These are phyloP conservation scores for Macrocentrus cingulum DNA, from an alignment of 1,140 invertebrate genomes.

Conservation along the genomic window DNA sequence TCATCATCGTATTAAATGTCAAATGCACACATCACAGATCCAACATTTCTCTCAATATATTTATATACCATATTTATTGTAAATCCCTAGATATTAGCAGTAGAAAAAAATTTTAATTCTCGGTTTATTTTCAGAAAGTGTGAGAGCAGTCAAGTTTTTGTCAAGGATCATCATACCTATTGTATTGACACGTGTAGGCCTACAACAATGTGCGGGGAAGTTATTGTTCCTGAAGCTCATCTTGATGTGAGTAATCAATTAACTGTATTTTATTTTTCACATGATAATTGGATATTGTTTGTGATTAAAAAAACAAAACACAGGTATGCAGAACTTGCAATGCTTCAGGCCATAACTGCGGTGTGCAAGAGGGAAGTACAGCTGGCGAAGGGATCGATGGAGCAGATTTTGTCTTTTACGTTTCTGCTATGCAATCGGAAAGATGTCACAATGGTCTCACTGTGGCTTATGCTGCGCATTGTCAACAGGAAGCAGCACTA, in stretches of 20 bases:
- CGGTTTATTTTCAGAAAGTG: conserved; percentile 68
- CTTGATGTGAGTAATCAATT: conserved; percentile 84
- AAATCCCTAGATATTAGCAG: too few relatives aligned
- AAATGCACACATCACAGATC: too few relatives aligned
- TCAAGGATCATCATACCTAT: conserved; percentile 79
- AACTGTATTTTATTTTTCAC: too few relatives aligned
- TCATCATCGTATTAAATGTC: too few relatives aligned
- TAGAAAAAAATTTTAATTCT: too few relatives aligned
- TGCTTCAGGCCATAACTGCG: conserved; percentile 78
- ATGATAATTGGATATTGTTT: too few relatives aligned
- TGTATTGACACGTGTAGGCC: conserved; percentile 85
- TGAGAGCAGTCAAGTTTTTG: conserved; percentile 78
- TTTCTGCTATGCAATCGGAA: conserved; percentile 90
- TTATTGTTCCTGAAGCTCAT: conserved; percentile 87
- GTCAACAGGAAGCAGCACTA: conserved; percentile 90
- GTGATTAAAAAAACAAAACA: too few relatives aligned
- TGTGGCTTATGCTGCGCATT: conserved; percentile 97
- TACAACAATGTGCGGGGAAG: conserved; percentile 92
- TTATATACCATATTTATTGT: too few relatives aligned
- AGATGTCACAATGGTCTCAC: conserved; percentile 88
- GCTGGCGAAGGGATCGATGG: conserved; percentile 75
- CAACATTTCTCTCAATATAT: too few relatives aligned
- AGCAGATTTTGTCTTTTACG: conserved; percentile 96
- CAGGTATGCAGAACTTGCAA: conserved; percentile 86
- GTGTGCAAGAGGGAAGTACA: conserved; percentile 57